These are phyloP conservation scores for Pristionchus pacificus DNA, from an alignment of 1,140 invertebrate genomes.

Conservation along the genomic window DNA sequence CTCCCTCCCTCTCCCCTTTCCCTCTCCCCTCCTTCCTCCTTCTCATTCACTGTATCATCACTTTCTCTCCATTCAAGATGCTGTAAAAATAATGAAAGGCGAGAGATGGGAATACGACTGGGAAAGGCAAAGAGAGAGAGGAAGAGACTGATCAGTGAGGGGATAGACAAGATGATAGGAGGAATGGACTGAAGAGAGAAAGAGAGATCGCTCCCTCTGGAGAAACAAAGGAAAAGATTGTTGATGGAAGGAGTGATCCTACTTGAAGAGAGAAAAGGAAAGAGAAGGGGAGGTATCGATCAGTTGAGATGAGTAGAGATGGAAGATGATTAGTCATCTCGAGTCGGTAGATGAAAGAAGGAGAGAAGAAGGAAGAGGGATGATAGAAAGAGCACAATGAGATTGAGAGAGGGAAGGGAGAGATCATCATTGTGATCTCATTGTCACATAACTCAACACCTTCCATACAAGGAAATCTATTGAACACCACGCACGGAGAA, in stretches of 20 bases:
- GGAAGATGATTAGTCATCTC: neutral
- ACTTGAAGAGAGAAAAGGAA: neutral
- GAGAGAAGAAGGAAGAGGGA: neutral
- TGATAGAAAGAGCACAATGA: neutral
- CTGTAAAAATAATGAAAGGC: neutral
- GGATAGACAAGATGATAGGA: too few relatives aligned
- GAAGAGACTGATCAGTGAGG: neutral
- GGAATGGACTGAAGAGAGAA: neutral
- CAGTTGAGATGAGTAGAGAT: neutral
- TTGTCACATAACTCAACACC: too few relatives aligned
- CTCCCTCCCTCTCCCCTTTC: too few relatives aligned
- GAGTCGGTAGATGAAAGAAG: too few relatives aligned
- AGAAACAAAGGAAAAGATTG: neutral
- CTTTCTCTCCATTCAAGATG: neutral
- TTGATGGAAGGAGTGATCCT: neutral
- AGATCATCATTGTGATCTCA: too few relatives aligned
- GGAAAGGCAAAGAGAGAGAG: neutral
- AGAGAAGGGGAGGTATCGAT: neutral
- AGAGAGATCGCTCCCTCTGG: neutral
- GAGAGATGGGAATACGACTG: neutral
- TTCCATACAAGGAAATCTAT: too few relatives aligned
- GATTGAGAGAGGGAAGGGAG: neutral
- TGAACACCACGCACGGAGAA: too few relatives aligned
- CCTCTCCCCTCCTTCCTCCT: too few relatives aligned
- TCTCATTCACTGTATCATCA: too few relatives aligned